Evolutionary conservation across 2,113 vertebrate genomes (phyloP).

Genomic region (Petroica traversi): DNA sequence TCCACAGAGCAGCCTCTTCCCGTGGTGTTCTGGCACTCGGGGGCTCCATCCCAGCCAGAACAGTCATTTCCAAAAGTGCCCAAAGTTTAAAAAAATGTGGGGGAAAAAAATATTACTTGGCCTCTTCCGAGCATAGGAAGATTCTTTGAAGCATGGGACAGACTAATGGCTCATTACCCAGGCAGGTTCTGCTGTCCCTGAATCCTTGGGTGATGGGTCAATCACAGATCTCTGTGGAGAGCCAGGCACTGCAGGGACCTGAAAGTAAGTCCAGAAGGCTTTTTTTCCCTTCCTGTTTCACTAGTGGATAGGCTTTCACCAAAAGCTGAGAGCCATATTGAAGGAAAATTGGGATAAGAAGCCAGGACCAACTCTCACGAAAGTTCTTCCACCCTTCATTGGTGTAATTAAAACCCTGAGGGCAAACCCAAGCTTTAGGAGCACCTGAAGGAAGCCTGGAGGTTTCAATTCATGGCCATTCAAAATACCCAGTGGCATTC

Average conservation of each 20-base stretch:
- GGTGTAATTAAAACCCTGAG: neutral
- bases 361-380: neutral
- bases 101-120: neutral
- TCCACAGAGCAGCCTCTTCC: slow-evolving; percentile 44
- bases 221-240: neutral
- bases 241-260: neutral
- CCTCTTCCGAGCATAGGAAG: neutral
- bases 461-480: rapidly evolving
- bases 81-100: neutral
- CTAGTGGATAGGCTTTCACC: neutral
- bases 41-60: slow-evolving; percentile 11
- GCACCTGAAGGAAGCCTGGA: neutral
- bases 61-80: slow-evolving; percentile 25
- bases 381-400: neutral
- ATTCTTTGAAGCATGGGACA: neutral
- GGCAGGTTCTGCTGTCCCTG: neutral
- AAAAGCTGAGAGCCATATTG: neutral
- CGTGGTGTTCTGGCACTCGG: slow-evolving; percentile 7
- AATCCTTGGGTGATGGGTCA: neutral
- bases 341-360: neutral
- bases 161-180: neutral
- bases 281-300: neutral
- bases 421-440: neutral
- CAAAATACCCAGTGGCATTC: neutral
- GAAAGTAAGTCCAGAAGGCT: neutral